These are phyloP conservation scores for Sebastes hubbsi DNA, from an alignment of 2,797 vertebrate genomes.

Conservation along the genomic window DNA sequence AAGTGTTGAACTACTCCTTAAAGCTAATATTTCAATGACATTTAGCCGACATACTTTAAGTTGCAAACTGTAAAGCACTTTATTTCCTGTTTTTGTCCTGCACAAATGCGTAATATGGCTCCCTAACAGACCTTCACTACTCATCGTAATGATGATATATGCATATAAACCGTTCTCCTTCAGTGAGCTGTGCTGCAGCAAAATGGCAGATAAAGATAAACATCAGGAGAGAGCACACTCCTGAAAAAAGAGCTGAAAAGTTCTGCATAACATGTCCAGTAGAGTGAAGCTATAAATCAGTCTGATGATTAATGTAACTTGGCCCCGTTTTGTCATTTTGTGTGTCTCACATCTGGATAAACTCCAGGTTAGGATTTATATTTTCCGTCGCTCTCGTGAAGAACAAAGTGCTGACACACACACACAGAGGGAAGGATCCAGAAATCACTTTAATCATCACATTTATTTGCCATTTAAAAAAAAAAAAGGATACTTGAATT, in stretches of 20 bases:
- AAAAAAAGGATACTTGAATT: not conserved
- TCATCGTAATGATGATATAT: not conserved
- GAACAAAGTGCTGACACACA: not conserved
- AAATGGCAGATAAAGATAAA: not conserved
- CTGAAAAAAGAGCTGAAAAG: not conserved
- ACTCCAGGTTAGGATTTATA: not conserved
- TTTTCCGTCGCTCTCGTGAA: not conserved
- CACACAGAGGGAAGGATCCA: not conserved
- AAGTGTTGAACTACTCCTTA: not conserved
- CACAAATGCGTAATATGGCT: not conserved
- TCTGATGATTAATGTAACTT: not conserved
- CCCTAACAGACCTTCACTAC: not conserved
- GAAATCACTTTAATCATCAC: not conserved
- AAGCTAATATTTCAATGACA: not conserved
- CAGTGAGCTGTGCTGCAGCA: not conserved
- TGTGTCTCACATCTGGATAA: not conserved
- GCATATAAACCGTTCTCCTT: not conserved
- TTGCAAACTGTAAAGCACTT: not conserved
- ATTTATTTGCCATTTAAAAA: conserved; percentile 4
- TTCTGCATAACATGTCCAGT: not conserved
- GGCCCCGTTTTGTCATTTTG: not conserved
- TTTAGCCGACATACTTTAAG: not conserved
- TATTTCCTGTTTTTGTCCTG: not conserved
- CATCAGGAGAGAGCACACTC: not conserved
- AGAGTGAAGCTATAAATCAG: not conserved